Evolutionary conservation across 2,797 vertebrate genomes (phyloP).

Genomic region (Melanotaenia nigrans): DNA sequence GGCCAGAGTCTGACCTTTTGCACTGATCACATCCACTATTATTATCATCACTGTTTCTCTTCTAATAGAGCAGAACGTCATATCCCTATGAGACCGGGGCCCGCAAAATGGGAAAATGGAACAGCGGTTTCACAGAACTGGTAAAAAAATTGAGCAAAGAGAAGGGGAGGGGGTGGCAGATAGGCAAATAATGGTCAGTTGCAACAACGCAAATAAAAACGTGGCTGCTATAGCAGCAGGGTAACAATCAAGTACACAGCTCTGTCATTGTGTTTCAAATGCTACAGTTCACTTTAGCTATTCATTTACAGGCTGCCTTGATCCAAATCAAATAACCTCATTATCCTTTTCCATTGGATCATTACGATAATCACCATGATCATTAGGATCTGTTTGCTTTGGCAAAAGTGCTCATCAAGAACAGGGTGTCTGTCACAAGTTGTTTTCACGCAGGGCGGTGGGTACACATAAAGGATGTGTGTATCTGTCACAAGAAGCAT

Average conservation of each 20-base stretch:
- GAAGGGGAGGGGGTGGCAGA: slow-evolving; percentile 7
- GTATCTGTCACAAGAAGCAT: slow-evolving; percentile 42
- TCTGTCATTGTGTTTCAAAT: slow-evolving; percentile 53
- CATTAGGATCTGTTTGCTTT: slow-evolving; percentile 77
- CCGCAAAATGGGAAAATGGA: slow-evolving; percentile 52
- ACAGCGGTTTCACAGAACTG: slow-evolving; percentile 42
- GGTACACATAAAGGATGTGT: slow-evolving; percentile 33
- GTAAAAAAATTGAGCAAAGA: slow-evolving; percentile 41
- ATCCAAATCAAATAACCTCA: slow-evolving; percentile 82
- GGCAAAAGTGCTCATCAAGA: slow-evolving; percentile 70
- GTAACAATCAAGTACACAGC: slow-evolving; percentile 35
- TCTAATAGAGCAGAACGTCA: slow-evolving; percentile 72
- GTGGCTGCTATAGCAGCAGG: slow-evolving; percentile 3
- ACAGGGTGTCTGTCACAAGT: slow-evolving; percentile 55
- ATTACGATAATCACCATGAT: slow-evolving; percentile 82
- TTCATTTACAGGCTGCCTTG: slow-evolving; percentile 72
- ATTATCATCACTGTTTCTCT: slow-evolving; percentile 77
- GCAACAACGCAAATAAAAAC: slow-evolving; percentile 38
- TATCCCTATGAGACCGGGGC: slow-evolving; percentile 50
- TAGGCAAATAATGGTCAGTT: slow-evolving; percentile 19
- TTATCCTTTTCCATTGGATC: slow-evolving; percentile 80
- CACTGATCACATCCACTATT: slow-evolving; percentile 75
- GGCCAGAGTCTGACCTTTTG: slow-evolving; percentile 75
- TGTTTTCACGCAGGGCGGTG: slow-evolving; percentile 35
- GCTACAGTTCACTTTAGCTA: slow-evolving; percentile 50